phyloP scores from a whole-genome alignment of 2,888 invertebrate genomes.

The Cordilura impudica region DNA sequence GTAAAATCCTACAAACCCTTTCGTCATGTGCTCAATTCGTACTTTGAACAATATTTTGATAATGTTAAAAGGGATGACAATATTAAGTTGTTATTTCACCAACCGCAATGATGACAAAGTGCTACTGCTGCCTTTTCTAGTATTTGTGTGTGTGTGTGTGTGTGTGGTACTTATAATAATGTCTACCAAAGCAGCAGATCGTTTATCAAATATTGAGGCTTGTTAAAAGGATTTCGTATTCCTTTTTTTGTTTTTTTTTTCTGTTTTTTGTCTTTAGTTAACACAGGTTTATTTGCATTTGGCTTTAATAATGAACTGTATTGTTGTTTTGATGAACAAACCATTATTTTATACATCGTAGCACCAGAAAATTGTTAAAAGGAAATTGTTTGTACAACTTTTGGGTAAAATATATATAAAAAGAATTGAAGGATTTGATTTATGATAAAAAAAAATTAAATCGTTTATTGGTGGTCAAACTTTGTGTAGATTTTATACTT shows the following conservation, averaged over 20 bases:
- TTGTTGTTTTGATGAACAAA: slow-evolving; percentile 51
- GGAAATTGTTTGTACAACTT: slow-evolving; percentile 30
- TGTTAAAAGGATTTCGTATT: slow-evolving; percentile 58
- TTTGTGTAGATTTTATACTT: no score
- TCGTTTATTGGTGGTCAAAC: no score
- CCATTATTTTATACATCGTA: slow-evolving; percentile 51
- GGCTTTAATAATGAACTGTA: slow-evolving; percentile 61
- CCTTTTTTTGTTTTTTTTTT: slow-evolving; percentile 18
- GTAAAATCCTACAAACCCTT: slow-evolving; percentile 53
- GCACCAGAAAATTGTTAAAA: slow-evolving; percentile 59
- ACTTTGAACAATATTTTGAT: background rate
- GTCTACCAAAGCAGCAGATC: slow-evolving; percentile 37
- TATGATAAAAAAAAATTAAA: slow-evolving; percentile 9
- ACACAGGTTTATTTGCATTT: slow-evolving; percentile 56
- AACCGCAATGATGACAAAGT: slow-evolving; percentile 60
- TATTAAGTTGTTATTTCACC: slow-evolving; percentile 58
- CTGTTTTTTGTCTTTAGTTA: background rate
- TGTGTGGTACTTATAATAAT: background rate
- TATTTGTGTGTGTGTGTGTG: slow-evolving; percentile 2
- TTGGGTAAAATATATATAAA: background rate
- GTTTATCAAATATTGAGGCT: slow-evolving; percentile 60
- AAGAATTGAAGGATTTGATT: slow-evolving; percentile 41
- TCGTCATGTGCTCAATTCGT: slow-evolving; percentile 16
- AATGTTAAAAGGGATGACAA: slow-evolving; percentile 57
- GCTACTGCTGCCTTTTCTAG: slow-evolving; percentile 18